These are phyloP conservation scores for Tetranychus piercei DNA, from an alignment of 2,888 invertebrate genomes.

Conservation along the genomic window DNA sequence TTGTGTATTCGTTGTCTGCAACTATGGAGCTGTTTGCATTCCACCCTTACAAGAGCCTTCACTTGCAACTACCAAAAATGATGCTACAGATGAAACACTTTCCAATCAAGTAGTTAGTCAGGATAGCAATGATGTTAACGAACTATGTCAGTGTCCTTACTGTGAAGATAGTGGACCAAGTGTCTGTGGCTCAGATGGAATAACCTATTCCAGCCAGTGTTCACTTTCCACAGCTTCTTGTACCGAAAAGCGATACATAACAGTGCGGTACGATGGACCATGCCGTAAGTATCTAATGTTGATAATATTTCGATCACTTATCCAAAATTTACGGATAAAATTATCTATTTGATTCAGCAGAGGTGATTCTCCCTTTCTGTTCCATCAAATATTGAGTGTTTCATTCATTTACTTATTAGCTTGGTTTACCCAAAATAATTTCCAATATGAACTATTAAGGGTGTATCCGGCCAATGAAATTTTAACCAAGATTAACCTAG, in stretches of 20 bases:
- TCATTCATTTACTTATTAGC: no score
- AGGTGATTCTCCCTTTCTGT: no score
- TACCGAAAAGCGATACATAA: background rate
- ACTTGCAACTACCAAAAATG: background rate
- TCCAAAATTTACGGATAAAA: no score
- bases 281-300: background rate
- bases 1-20: background rate
- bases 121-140: background rate
- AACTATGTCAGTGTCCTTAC: background rate
- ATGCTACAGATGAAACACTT: background rate
- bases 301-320: background rate
- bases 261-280: background rate
- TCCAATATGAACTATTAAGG: no score
- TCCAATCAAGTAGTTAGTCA: background rate
- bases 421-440: no score
- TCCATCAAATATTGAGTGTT: no score
- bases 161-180: background rate
- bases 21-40: background rate
- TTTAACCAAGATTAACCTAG: no score
- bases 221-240: background rate
- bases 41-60: background rate
- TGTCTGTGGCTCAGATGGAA: conserved; percentile 56
- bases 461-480: no score
- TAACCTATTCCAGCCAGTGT: conserved; percentile 62
- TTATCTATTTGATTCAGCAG: no score